phyloP scores from a whole-genome alignment of 2,888 invertebrate species.

The Orchesella flavescens region DNA sequence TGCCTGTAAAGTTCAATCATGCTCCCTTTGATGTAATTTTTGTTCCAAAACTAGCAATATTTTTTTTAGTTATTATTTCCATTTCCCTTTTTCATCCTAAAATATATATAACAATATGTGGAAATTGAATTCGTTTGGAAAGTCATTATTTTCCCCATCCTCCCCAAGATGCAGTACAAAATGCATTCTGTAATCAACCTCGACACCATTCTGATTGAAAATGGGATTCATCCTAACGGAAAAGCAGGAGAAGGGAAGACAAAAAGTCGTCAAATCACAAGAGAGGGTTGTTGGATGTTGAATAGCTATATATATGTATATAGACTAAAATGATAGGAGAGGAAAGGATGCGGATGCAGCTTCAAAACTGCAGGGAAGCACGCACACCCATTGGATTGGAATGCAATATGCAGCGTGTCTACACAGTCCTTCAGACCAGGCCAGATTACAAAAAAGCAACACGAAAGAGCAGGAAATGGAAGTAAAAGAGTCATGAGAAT shows the following conservation, averaged over 20 bases:
- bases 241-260: conserved; percentile 15
- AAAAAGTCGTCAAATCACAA: conserved; percentile 49
- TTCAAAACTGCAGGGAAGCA: conserved; percentile 21
- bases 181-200: conserved; percentile 38
- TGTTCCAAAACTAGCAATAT: too few relatives aligned
- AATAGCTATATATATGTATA: too few relatives aligned
- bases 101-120: too few relatives aligned
- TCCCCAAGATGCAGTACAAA: conserved; percentile 18
- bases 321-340: background rate
- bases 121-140: background rate
- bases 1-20: too few relatives aligned
- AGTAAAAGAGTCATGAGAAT: conserved; percentile 14
- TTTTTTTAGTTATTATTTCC: too few relatives aligned
- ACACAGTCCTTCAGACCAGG: too few relatives aligned
- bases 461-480: conserved; percentile 31
- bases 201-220: conserved; percentile 47
- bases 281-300: conserved; percentile 15
- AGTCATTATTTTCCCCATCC: conserved; percentile 34
- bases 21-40: too few relatives aligned
- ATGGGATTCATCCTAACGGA: background rate
- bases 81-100: too few relatives aligned
- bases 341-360: conserved; percentile 23
- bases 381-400: conserved; percentile 1
- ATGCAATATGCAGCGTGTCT: background rate
- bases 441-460: background rate